A percentile compares a stretch with the other conserved stretches of the same genome.
Evolutionary conservation across 64 coral and sea anemone genomes (phyloP).

Genomic region (Montipora sp.): DNA sequence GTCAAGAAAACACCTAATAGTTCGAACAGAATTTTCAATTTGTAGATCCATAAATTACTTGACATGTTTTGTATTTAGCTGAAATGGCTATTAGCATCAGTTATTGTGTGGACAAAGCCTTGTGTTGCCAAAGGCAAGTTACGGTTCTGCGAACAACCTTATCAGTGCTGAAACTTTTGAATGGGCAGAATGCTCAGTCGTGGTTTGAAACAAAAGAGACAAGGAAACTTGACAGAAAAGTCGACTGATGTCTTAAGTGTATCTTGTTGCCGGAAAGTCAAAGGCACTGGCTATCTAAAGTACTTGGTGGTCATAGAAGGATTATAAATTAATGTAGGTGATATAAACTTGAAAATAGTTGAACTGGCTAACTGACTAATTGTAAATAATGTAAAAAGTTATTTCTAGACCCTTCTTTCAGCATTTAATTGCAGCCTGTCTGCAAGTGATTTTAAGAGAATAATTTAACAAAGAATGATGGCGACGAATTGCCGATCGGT

Average conservation of each 20-base stretch:
- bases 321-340: background rate
- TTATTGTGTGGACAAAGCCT: background rate
- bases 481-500: too few relatives aligned
- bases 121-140: background rate
- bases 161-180: background rate
- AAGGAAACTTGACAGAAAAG: background rate
- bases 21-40: too few relatives aligned
- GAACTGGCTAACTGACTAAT: background rate
- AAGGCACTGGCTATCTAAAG: background rate
- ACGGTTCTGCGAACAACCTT: background rate
- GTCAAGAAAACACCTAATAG: too few relatives aligned
- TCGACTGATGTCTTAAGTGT: too few relatives aligned
- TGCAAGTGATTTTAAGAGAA: background rate
- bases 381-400: constrained; percentile 39
- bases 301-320: background rate
- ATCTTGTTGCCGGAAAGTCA: too few relatives aligned
- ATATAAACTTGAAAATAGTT: background rate
- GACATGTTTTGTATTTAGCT: constrained; percentile 5
- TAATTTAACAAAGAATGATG: background rate
- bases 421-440: background rate
- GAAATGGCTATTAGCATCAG: constrained; percentile 16
- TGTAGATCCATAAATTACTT: background rate
- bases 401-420: background rate
- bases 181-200: background rate
- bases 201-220: background rate